Conservation (phyloP, 2,888 invertebrate genomes). For the Lutraria lutraria region DNA sequence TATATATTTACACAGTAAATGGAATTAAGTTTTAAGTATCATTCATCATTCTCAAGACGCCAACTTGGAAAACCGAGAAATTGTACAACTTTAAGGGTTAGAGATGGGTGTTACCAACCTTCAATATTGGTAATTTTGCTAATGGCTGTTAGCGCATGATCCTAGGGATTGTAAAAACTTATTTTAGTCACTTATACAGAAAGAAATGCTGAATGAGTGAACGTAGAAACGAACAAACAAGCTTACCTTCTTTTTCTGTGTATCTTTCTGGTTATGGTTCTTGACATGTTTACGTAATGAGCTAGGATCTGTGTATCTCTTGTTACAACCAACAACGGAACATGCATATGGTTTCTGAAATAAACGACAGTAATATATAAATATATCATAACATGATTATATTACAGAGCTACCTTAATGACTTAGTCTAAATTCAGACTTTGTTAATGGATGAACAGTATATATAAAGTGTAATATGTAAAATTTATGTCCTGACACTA, state of each 20-base stretch:
- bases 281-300: slow-evolving; percentile 99
- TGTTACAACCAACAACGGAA: slow-evolving; percentile 97
- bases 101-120: not conserved
- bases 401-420: not conserved
- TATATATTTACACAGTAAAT: not conserved
- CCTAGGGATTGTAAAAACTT: not conserved
- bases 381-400: not conserved
- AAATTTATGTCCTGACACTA: too few species aligned
- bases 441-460: too few species aligned
- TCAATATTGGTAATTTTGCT: not conserved
- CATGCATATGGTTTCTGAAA: slow-evolving; percentile 98
- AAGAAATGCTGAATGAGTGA: not conserved
- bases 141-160: not conserved
- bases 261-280: slow-evolving; percentile 88
- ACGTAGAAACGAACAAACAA: not conserved
- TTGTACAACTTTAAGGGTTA: not conserved
- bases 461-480: too few species aligned
- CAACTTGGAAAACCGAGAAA: not conserved
- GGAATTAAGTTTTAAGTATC: not conserved
- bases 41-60: not conserved
- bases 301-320: slow-evolving; percentile 99
- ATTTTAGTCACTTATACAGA: not conserved
- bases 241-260: slow-evolving; percentile 81
- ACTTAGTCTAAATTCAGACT: too few species aligned
- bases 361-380: not conserved